Base-by-base conservation (phyloP, 2,797 vertebrate genomes). In the Erpetoichthys calabaricus region DNA sequence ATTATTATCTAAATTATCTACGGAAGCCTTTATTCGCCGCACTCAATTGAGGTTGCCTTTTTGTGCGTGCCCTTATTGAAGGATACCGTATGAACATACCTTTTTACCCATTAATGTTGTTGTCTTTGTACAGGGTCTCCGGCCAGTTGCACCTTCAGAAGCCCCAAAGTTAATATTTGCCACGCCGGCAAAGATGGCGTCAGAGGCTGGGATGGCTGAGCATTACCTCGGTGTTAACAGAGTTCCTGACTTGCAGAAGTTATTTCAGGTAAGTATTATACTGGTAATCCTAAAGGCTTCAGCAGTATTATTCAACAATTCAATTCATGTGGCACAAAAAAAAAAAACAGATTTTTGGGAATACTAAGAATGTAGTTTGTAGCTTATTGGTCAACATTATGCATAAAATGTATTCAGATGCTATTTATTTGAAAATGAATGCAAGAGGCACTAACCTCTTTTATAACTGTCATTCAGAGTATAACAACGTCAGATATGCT, bases 221-320 rank as follows among this genome's bases (percentile, higher is more conserved):
- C 68, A 89, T 66, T 89, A 79, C 73, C 53, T 87, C 67, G 75
- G 75, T 64, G 60, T 70, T 66, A 98, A 94, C 82, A 87, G 66
- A 68, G 92, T 98, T 57, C 87, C 89, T 47, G 86, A 93, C 42
- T 66, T 95, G 42, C 95, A 97, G 75, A 94, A 72, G 65, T 1
- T 96, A 44, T 99, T 95, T 79, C 94, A 98, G 94, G 95, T 97
- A 84, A 25, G 25, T 25, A 25, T 25, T 25, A 25, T 25, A 25
- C 25, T 76, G 57, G 3, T 57, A 7, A 63, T 42, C 47, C 51
- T 42, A 57, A 50, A 51, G 51, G 10, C 45, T 42, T 57, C 45
- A 63, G 57, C 64, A 57, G 55, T 63, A 66, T 69, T 56, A 45
- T 53, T 63, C 59, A 59, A 55, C 56, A 64, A 60, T 53, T 10